Percentiles rank a stretch among this genome's conserved stretches.
Evolutionary conservation across 2,888 invertebrate genomes (phyloP).

Genomic region (Lepidochitona cinerea): DNA sequence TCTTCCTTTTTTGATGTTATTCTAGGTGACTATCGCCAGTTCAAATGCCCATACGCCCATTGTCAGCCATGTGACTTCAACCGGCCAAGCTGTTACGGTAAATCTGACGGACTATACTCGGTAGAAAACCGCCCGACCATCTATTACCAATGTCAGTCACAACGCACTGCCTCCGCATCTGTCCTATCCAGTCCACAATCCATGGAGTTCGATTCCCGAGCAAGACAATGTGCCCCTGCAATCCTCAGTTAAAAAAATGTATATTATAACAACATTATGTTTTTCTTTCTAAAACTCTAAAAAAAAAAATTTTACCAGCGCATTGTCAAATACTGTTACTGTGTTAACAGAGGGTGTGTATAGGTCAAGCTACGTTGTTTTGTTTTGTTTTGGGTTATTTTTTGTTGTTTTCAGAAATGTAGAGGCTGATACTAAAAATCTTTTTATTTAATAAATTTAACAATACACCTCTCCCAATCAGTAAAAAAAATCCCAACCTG

Average conservation of each 20-base stretch:
- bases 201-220: not conserved
- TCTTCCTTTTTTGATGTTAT: not conserved
- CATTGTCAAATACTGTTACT: too few relatives aligned
- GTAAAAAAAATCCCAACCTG: too few relatives aligned
- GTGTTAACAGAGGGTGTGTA: too few relatives aligned
- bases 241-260: not conserved
- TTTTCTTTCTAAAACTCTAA: too few relatives aligned
- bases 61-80: conserved; percentile 1
- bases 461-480: too few relatives aligned
- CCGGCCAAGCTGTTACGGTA: not conserved
- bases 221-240: not conserved
- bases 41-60: not conserved
- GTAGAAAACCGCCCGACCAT: not conserved
- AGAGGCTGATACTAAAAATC: too few relatives aligned
- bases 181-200: not conserved
- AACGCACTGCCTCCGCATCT: not conserved
- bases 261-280: too few relatives aligned
- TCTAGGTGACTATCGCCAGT: not conserved
- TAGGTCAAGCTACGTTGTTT: too few relatives aligned
- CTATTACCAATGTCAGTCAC: not conserved
- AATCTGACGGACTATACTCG: not conserved
- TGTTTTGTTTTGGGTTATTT: too few relatives aligned
- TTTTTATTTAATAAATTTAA: too few relatives aligned
- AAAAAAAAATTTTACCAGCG: too few relatives aligned
- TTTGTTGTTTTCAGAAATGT: too few relatives aligned